Evolutionary conservation across 2,888 invertebrate species (phyloP).

Genomic region (Cremastinae sp.): DNA sequence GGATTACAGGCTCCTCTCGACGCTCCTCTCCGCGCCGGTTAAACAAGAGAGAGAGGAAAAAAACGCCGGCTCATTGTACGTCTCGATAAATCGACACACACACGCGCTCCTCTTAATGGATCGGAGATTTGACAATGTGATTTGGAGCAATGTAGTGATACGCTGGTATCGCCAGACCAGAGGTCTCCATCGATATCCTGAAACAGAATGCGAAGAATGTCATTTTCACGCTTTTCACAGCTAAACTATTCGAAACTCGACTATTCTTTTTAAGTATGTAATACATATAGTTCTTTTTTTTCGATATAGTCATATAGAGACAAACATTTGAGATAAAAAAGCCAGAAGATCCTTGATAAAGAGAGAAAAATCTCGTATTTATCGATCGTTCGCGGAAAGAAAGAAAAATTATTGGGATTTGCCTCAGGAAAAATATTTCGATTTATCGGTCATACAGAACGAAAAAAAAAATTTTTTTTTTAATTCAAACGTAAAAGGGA

Average conservation of each 20-base stretch:
- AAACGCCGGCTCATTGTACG: constrained; percentile 16
- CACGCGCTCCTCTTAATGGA: constrained; percentile 86
- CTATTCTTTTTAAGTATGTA: constrained; percentile 16
- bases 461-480: neutral
- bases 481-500: neutral
- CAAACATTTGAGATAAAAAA: constrained; percentile 19
- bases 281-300: constrained; percentile 3
- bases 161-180: constrained; percentile 93
- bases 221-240: constrained; percentile 28
- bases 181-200: constrained; percentile 98
- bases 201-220: constrained; percentile 78
- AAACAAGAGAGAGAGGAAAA: constrained; percentile 38
- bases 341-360: constrained; percentile 49
- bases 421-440: constrained; percentile 52
- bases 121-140: constrained; percentile 95
- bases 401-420: constrained; percentile 31
- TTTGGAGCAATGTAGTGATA: constrained; percentile 96
- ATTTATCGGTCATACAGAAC: constrained; percentile 10
- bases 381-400: constrained; percentile 43
- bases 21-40: constrained; percentile 62
- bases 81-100: constrained; percentile 34
- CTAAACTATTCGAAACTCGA: constrained; percentile 36
- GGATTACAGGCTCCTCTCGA: constrained; percentile 74
- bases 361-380: constrained; percentile 57
- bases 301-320: constrained; percentile 27